Evolutionary conservation across 2,797 vertebrate genomes (phyloP), one percentile per base, ranked within the genome.

Genomic region (Takifugu ocellatus): DNA sequence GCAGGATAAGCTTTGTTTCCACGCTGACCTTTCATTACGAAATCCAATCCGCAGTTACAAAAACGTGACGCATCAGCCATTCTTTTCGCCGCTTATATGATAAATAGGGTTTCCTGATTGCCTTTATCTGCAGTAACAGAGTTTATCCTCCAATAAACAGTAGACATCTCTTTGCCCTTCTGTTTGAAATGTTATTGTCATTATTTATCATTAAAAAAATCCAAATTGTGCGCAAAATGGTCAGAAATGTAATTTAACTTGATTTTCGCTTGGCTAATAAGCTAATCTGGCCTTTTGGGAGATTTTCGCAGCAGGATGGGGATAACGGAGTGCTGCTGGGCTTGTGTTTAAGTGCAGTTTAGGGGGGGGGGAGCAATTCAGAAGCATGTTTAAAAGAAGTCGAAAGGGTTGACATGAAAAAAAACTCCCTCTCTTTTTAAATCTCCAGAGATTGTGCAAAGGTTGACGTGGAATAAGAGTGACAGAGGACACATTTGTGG

Each of bases 1-100:
- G 66, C 55, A 49, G 68, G 61, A 74, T 68, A 42, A 68, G 49
- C 63, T 74, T 80, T 81, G 58, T 77, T 75, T 77, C 62, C 59
- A 64, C 25, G 62, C 16, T 66, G 65, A 72, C 74, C 59, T 59
- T 44, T 49, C 26, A 63, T 65, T 63, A 70, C 54, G 76, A 65
- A 48, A 49, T 43, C 69, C 59, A 73, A 67, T 53, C 49, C 14
- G 56, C 44, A 56, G 31, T 63, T 39, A 49, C 7, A 25, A 6
- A n/a, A 46, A 3, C n/a, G 44, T 46, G 17, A 9, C 17, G 7
- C 21, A 46, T 46, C 16, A 46, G 44, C 16, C 17, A 46, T 46
- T 21, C 44, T 46, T 6, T n/a, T 46, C 17, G 5, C 21, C 1
- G n/a, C 9, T 9, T 14, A 12, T 12, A 39, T 39, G 3, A 1